Base-by-base conservation (phyloP, 1,140 invertebrate genomes). In the Branchinecta lindahli region DNA sequence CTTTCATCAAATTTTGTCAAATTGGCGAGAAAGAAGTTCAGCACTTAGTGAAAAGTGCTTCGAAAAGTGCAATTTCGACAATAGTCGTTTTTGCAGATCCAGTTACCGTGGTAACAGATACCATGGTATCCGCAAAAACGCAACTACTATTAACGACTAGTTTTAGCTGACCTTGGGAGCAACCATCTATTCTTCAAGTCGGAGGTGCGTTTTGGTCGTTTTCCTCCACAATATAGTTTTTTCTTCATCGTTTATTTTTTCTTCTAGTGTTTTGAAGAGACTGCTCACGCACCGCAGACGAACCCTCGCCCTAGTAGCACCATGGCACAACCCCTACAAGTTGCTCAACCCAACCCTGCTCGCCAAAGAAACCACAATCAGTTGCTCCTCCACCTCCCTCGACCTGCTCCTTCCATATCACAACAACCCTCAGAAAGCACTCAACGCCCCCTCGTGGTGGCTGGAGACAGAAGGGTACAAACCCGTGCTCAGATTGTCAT, bases 281-380 rank as follows among this genome's bases (percentile, higher is more conserved):
- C 88, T 66, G 90, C 90, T 6, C 88, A 93, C 77, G 89, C 90
- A 77, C 89, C 90, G 44, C 86, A 90, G 77, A 87, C 88, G 7
- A 92, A 91, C 80, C 87, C 86, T 76, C 81, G 86, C 71, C 81
- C 82, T 8, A 67, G 71, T 6, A 69, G 61, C n/a, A n/a, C 46
- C 44, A 47, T 44, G 45, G 33, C 47, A 52, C 44, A 61, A 20
- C 46, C 46, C n/a, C 61, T 47, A 44, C 44, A 45, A 10, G 47
- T 67, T 44, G 33, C 33, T 33, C 52, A 61, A 61, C 52, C 66
- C 66, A 33, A 33, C 33, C 71, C 66, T 67, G 65, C 67, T 65
- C 68, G 46, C 46, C 66, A 61, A 18, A 61, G 18, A 46, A 46
- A 61, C 45, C 68, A 45, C 73, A 71, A 68, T 44, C 68, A 72